phyloP scores from a whole-genome alignment of 2,888 invertebrate genomes.

The Dyspetes luteomarginatus region DNA sequence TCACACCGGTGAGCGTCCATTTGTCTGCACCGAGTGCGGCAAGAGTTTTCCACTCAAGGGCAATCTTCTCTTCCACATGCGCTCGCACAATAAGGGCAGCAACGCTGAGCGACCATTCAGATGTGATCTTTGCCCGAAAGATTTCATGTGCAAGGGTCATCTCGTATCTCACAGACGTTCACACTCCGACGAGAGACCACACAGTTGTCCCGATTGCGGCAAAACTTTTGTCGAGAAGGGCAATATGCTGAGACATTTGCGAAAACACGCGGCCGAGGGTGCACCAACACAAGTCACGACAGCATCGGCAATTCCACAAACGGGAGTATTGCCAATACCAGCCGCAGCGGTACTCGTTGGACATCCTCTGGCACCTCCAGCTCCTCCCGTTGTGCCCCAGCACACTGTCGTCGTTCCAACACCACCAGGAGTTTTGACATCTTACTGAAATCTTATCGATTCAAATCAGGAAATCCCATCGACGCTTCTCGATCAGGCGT shows the following conservation, averaged over 20 bases:
- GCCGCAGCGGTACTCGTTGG: slow-evolving; percentile 79
- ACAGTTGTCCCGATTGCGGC: slow-evolving; percentile 89
- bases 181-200: slow-evolving; percentile 87
- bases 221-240: slow-evolving; percentile 92
- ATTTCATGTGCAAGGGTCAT: slow-evolving; percentile 95
- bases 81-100: slow-evolving; percentile 92
- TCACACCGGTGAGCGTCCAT: slow-evolving; percentile 92
- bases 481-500: slow-evolving; percentile 23
- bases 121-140: slow-evolving; percentile 93
- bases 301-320: slow-evolving; percentile 79
- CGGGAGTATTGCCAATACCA: slow-evolving; percentile 80
- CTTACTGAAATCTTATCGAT: slow-evolving; percentile 80
- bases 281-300: slow-evolving; percentile 81
- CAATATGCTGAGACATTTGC: slow-evolving; percentile 90
- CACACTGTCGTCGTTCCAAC: slow-evolving; percentile 86
- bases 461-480: slow-evolving; percentile 17
- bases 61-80: slow-evolving; percentile 93
- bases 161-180: slow-evolving; percentile 92
- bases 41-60: slow-evolving; percentile 94
- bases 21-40: slow-evolving; percentile 93
- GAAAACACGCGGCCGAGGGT: slow-evolving; percentile 87
- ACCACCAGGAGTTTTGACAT: slow-evolving; percentile 85
- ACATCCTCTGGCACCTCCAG: slow-evolving; percentile 79
- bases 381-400: slow-evolving; percentile 81
- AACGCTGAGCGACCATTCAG: slow-evolving; percentile 88